phyloP scores from a whole-genome alignment of 2,797 vertebrate genomes.

The Pseudocheirus occidentalis region DNA sequence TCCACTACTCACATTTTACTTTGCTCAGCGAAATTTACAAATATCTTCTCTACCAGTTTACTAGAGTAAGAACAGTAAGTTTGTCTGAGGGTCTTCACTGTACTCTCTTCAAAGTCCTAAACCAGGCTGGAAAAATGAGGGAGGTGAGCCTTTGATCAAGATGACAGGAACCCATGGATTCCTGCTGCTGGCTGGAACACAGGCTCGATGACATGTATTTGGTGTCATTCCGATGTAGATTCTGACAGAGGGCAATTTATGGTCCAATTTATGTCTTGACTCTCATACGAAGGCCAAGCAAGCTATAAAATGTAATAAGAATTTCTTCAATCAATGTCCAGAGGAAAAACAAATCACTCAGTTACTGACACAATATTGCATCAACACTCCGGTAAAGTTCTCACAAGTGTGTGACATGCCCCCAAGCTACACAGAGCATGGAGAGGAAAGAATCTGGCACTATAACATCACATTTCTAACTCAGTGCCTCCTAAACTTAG shows the following conservation, averaged over 20 bases:
- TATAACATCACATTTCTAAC: slow-evolving; percentile 56
- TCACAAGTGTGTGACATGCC: slow-evolving; percentile 85
- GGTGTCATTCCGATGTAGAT: slow-evolving; percentile 85
- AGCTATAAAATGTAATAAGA: slow-evolving; percentile 88
- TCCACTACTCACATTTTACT: slow-evolving; percentile 80
- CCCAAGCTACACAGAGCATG: slow-evolving; percentile 74
- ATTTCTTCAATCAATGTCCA: slow-evolving; percentile 89
- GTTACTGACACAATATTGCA: slow-evolving; percentile 85
- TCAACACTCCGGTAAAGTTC: slow-evolving; percentile 84
- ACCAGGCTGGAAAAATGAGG: slow-evolving; percentile 72
- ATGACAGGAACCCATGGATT: slow-evolving; percentile 77
- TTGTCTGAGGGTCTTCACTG: slow-evolving; percentile 47
- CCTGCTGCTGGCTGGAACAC: slow-evolving; percentile 75
- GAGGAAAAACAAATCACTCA: slow-evolving; percentile 87
- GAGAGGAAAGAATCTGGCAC: slow-evolving; percentile 64
- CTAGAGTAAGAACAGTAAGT: slow-evolving; percentile 62
- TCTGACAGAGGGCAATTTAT: slow-evolving; percentile 87
- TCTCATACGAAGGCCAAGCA: slow-evolving; percentile 85
- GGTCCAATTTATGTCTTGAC: slow-evolving; percentile 87
- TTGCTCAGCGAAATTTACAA: slow-evolving; percentile 81
- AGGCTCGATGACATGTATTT: slow-evolving; percentile 81
- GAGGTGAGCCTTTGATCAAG: slow-evolving; percentile 81
- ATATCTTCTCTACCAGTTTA: slow-evolving; percentile 57
- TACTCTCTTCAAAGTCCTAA: slow-evolving; percentile 71
- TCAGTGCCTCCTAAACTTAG: slow-evolving; percentile 70